A percentile compares a stretch with the other conserved stretches of the same genome.
Evolutionary conservation across 1,140 invertebrate genomes (phyloP).

Genomic region (Kradibia gibbosae): DNA sequence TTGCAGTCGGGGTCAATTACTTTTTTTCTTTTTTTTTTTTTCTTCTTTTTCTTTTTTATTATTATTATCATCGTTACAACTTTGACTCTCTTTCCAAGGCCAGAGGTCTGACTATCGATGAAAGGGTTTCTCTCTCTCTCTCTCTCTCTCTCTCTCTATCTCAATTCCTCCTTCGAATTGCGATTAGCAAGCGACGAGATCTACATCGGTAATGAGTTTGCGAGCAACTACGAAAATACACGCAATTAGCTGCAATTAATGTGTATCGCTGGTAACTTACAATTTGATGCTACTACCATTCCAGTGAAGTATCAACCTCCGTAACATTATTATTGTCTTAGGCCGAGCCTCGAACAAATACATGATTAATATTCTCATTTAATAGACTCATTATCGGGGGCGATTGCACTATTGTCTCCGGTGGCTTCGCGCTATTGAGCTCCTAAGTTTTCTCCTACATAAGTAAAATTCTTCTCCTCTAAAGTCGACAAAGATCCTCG

Average conservation of each 20-base stretch:
- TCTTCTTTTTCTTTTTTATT: not conserved
- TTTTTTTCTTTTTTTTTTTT: not conserved
- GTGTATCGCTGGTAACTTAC: not conserved
- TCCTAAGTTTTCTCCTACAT: not conserved
- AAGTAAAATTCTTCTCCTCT: not conserved
- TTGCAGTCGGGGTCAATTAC: not conserved
- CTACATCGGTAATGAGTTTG: not conserved
- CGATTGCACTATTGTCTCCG: not conserved
- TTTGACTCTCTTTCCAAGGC: no score
- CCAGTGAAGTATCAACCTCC: not conserved
- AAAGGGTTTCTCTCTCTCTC: no score
- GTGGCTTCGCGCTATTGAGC: not conserved
- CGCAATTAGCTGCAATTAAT: not conserved
- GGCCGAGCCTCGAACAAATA: no score
- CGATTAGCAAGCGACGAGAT: not conserved
- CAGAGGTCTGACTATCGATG: not conserved
- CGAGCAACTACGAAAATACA: not conserved
- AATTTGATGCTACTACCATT: not conserved
- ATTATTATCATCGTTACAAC: not conserved
- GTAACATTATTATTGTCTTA: not conserved
- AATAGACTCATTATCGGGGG: not conserved
- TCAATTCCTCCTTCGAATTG: not conserved
- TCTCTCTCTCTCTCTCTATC: no score
- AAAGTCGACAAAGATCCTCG: not conserved
- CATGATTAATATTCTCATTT: not conserved